These are phyloP conservation scores for Eilema caniola DNA, from an alignment of 2,888 invertebrate species.

Conservation along the genomic window DNA sequence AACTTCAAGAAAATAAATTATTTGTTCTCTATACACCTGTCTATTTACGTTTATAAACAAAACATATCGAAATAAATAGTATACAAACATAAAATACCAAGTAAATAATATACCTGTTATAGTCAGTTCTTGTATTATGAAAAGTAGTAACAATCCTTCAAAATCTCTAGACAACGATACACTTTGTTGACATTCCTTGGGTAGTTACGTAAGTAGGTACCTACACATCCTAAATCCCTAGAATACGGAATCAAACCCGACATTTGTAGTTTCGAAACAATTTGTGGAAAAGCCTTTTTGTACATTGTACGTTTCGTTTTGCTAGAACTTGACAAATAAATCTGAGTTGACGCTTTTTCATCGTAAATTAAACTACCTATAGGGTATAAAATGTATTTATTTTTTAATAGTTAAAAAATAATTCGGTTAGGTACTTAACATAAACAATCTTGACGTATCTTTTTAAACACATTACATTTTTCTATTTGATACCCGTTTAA, in stretches of 20 bases:
- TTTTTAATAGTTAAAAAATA: neutral
- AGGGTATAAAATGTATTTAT: neutral
- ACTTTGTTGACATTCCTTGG: neutral
- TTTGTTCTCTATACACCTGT: neutral
- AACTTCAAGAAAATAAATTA: neutral
- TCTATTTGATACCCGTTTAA: no score
- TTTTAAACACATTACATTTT: no score
- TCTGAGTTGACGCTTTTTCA: neutral
- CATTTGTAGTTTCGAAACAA: conserved; percentile 31
- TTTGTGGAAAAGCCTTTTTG: conserved; percentile 18
- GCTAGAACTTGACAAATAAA: neutral
- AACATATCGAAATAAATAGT: neutral
- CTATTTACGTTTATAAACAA: neutral
- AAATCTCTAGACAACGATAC: conserved; percentile 1
- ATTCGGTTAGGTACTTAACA: no score
- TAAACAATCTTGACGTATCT: no score
- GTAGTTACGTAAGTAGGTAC: neutral
- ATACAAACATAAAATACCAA: neutral
- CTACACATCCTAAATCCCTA: conserved; percentile 23
- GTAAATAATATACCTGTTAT: neutral
- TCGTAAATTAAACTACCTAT: neutral
- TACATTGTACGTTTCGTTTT: neutral
- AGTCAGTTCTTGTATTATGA: neutral
- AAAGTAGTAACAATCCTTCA: conserved; percentile 7
- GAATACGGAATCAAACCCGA: conserved; percentile 35